Evolutionary conservation across 2,797 vertebrate species (phyloP), one percentile per base, ranked within the genome.

Genomic region (Heteromormyrus szaboi): DNA sequence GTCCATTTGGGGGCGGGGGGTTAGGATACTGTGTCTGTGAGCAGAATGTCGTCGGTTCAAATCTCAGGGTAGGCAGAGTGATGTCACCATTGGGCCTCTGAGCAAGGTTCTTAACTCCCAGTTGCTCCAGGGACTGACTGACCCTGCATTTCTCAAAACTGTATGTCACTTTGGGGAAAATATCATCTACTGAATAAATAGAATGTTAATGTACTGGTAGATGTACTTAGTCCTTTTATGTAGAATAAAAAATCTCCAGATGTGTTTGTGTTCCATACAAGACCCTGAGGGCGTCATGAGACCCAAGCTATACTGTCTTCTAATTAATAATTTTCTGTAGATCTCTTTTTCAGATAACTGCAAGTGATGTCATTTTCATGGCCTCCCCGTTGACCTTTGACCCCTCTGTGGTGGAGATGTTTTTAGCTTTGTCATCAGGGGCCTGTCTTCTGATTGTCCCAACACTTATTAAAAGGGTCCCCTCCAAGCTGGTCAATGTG

Each of bases 301-400:
- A 12, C 22, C 22, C 22, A 85, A 89, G 50, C 91, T 86, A 29
- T 86, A 56, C 33, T 19, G 4, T 17, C 3, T 86, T 56, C 48
- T 50, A 86, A 86, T 59, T 59, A 14, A 56, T 86, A 2, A 29
- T 86, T 37, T 44, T 81, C 53, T 91, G 17, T 91, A 99, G 98
- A 88, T 94, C 95, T 72, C 92, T 99, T 90, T 98, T 99, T 94
- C 93, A 96, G 92, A 91, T 99, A 90, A 96, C 94, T 2, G 62
- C 93, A 29, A 93, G 96, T 2, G 99, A 99, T 91, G 86, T 96
- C 89, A 94, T 99, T 0, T 98, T 99, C 91, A 93, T 99, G 85
- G 97, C 98, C 29, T 98, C 99, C 5, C 97, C 98, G 11, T 93
- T 99, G 90, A 99, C 98, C 1, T 99, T 99, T 95, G 99, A 99